These are phyloP conservation scores for Drosophila ezoana DNA, from an alignment of 2,888 invertebrate genomes.

Conservation along the genomic window DNA sequence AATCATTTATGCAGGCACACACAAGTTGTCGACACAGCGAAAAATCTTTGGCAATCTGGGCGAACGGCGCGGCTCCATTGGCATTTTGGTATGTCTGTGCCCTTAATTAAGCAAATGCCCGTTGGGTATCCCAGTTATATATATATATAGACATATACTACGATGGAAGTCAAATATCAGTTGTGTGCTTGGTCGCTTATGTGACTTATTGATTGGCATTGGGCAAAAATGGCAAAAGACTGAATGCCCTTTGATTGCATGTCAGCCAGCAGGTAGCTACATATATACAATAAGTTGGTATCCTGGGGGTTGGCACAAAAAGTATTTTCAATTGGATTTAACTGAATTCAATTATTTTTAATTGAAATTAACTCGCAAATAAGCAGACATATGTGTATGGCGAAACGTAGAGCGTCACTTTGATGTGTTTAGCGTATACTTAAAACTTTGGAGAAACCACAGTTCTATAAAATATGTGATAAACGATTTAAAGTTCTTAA, in stretches of 20 bases:
- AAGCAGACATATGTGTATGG: not conserved
- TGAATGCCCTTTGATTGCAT: constrained; percentile 64
- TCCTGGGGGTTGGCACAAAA: constrained; percentile 30
- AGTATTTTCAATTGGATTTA: constrained; percentile 32
- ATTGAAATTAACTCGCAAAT: constrained; percentile 14
- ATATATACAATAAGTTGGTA: constrained; percentile 4
- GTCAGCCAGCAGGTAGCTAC: constrained; percentile 31
- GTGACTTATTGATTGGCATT: constrained; percentile 77
- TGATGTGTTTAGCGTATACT: not conserved
- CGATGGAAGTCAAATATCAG: constrained; percentile 20
- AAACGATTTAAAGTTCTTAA: too few relatives aligned
- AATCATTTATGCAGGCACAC: constrained; percentile 30
- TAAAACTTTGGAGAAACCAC: not conserved
- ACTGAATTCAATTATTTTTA: constrained; percentile 22
- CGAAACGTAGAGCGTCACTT: not conserved
- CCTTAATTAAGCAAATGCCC: constrained; percentile 79
- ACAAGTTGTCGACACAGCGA: constrained; percentile 63
- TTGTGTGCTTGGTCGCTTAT: constrained; percentile 18
- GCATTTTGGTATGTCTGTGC: constrained; percentile 57
- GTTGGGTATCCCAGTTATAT: constrained; percentile 27
- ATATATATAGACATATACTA: not conserved
- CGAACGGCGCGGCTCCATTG: constrained; percentile 22
- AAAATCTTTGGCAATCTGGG: constrained; percentile 36
- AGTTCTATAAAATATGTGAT: not conserved
- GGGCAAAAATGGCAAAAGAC: constrained; percentile 56